Base-by-base conservation (phyloP, 2,888 invertebrate species). In the Aspidiotus destructor region DNA sequence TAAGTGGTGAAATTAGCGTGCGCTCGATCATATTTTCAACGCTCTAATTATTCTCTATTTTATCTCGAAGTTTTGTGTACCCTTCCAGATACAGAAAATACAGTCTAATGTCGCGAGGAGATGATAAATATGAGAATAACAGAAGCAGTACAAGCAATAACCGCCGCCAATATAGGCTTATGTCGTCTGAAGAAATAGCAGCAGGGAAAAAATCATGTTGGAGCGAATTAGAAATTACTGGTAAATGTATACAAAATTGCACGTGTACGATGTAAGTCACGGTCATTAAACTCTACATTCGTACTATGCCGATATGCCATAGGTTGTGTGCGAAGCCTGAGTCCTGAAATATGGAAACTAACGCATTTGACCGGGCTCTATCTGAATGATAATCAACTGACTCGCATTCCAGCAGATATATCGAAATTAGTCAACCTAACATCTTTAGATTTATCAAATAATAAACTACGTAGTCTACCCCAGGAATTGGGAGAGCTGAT, bases 401-500 rank as follows among this genome's bases (percentile, higher is more conserved):
- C 89, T 76, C 84, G 92, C 77, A 83, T 99, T 77, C 95, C 98
- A 70, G 82, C 91, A 41, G 95, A 98, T 78, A 94, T 99, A 75
- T 86, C 86, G 74, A 85, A 85, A 75, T 82, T 99, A 74, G 82
- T 81, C 72, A 90, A 91, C 80, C 83, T 99, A 73, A 86, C 89
- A 75, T 86, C 88, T 72, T 82, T 99, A 73, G 98, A 99, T 81
- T 81, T 96, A 74, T 95, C 96, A 73, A 88, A 87, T 78, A 98
- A 99, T 81, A 95, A 96, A 80, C 82, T 99, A 75, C 84, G 95
- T 72, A 89, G 89, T 77, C 82, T 99, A 79, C 98, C 99, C 72
- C 87, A 92, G 68, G 97, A 99, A 81, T 83, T 99, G 65, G 98
- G 99, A 70, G 97, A 99, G 79, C 86, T 99, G 77, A 90, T 94